These are phyloP conservation scores for Heterodera filipjevi DNA, from an alignment of 2,888 invertebrate genomes.

Conservation along the genomic window DNA sequence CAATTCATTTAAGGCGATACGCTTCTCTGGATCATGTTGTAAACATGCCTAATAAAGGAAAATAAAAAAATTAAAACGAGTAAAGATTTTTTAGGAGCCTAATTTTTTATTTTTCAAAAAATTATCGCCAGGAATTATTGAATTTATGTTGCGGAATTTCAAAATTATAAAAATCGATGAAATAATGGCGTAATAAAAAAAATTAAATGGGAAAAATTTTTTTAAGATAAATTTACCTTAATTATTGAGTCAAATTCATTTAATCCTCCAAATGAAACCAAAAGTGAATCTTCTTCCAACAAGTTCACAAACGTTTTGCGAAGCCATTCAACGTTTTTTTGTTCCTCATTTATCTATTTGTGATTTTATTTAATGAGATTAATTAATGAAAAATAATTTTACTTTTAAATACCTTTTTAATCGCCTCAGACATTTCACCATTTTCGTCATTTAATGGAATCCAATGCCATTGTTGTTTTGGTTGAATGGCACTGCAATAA, in stretches of 20 bases:
- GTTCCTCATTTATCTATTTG: background rate
- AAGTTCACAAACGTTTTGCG: background rate
- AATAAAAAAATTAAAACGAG: background rate
- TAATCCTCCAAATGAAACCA: background rate
- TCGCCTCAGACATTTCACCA: background rate
- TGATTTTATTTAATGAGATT: background rate
- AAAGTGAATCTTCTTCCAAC: background rate
- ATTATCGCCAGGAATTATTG: no score
- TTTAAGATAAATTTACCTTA: background rate
- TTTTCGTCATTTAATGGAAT: background rate
- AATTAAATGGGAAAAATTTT: background rate
- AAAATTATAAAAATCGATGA: no score
- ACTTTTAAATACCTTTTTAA: background rate
- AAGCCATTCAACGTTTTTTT: background rate
- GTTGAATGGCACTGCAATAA: background rate
- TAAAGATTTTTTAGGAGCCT: no score
- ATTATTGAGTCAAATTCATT: background rate
- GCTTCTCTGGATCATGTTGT: background rate
- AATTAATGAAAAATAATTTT: background rate
- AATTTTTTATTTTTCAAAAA: no score
- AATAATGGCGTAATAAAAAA: no score
- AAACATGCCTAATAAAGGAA: background rate
- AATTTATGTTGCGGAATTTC: no score
- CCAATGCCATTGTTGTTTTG: conserved; percentile 5
- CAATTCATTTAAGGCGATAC: background rate